phyloP scores from a whole-genome alignment of 2,797 vertebrate genomes.

The Arctocebus calabarensis region DNA sequence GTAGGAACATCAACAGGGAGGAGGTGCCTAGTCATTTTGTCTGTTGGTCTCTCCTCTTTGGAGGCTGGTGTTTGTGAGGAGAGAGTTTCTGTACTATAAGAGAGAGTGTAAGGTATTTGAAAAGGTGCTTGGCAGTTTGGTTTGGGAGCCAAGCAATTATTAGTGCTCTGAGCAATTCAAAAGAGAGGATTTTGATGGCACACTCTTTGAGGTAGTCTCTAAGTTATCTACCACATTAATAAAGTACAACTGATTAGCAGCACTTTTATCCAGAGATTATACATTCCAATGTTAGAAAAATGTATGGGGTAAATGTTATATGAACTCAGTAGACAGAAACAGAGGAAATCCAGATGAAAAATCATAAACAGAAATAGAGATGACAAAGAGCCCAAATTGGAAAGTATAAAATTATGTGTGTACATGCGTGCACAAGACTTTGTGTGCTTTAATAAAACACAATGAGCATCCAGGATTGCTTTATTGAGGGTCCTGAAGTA shows the following conservation, averaged over 20 bases:
- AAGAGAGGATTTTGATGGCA: conserved; percentile 17
- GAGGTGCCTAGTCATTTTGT: not conserved
- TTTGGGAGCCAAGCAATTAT: conserved; percentile 18
- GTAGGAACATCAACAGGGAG: not conserved
- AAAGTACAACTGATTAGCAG: not conserved
- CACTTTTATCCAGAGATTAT: not conserved
- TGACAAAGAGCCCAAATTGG: not conserved
- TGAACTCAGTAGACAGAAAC: not conserved
- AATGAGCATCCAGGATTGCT: not conserved
- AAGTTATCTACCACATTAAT: not conserved
- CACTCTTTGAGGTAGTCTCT: not conserved
- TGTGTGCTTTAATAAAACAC: conserved; percentile 24
- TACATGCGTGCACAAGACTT: not conserved
- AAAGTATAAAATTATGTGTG: not conserved
- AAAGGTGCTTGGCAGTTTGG: not conserved
- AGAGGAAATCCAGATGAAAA: conserved; percentile 6
- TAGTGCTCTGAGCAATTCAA: not conserved
- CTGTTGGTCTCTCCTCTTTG: not conserved
- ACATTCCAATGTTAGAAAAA: conserved; percentile 13
- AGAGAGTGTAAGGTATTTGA: conserved; percentile 6
- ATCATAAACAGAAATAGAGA: not conserved
- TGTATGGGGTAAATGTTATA: conserved; percentile 36
- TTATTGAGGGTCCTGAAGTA: not conserved
- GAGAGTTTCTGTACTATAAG: not conserved
- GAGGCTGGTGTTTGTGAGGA: not conserved